phyloP scores from a whole-genome alignment of 1,140 invertebrate species.

The Eufriesea mexicana region DNA sequence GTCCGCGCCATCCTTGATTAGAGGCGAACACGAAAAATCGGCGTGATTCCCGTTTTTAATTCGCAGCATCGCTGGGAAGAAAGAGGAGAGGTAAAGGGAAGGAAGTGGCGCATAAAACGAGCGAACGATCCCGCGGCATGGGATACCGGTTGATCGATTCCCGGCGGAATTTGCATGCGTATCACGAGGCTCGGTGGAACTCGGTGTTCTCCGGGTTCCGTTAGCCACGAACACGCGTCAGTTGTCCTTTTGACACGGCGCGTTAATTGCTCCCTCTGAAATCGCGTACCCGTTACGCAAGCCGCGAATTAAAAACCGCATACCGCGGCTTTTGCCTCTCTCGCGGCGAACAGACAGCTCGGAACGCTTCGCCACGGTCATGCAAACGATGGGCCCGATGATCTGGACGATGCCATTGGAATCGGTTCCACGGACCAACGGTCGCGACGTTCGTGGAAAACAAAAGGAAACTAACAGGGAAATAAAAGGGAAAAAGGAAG shows the following conservation, averaged over 20 bases:
- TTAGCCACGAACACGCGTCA: conserved; percentile 67
- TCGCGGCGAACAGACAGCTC: too few relatives aligned
- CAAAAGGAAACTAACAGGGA: background rate
- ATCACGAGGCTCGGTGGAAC: conserved; percentile 44
- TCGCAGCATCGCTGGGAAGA: background rate
- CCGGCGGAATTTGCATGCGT: conserved; percentile 53
- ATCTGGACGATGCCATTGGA: conserved; percentile 37
- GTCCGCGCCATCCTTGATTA: too few relatives aligned
- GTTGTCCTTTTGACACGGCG: conserved; percentile 73
- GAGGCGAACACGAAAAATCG: too few relatives aligned
- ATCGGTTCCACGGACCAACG: conserved; percentile 19
- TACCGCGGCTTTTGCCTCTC: too few relatives aligned
- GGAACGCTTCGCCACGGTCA: conserved; percentile 4
- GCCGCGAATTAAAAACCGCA: conserved; percentile 33
- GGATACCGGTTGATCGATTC: conserved; percentile 6
- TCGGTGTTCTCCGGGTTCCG: conserved; percentile 60
- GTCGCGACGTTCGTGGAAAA: background rate
- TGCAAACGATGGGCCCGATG: conserved; percentile 26
- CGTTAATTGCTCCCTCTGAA: conserved; percentile 69
- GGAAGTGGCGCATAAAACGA: background rate
- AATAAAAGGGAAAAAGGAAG: background rate
- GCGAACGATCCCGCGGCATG: background rate
- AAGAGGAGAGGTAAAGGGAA: too few relatives aligned
- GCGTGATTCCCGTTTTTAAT: background rate
- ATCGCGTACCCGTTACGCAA: conserved; percentile 57